Evolutionary conservation across 2,797 vertebrate genomes (phyloP), one percentile per base, ranked within the genome.

Genomic region (Florisuga fusca): DNA sequence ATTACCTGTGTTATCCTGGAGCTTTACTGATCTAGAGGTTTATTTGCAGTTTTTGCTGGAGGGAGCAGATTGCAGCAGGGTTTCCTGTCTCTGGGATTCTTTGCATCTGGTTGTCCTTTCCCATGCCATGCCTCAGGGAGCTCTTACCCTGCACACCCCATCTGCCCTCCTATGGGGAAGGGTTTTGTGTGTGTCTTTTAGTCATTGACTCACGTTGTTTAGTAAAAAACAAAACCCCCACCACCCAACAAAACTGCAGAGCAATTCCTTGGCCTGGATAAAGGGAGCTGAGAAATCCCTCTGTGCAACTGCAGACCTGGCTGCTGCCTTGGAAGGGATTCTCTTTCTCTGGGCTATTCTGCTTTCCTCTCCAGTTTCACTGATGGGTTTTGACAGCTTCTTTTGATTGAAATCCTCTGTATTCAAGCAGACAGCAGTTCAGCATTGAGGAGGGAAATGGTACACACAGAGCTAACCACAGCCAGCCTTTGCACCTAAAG

Each of bases 341-440:
- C 66, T 90, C 58, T 51, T 93, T 91, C 69, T 86, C 94, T 33
- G 21, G 62, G 46, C 87, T 38, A 69, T 88, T 90, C 89, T 94
- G 4, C 57, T 95, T 93, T 95, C 94, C 91, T 88, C 66, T 62
- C 71, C 66, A 0, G 41, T 69, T 86, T 78, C 27, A 90, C 58
- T 59, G 81, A 64, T 31, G 69, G 9, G 58, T 83, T 80, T 87
- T 55, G 91, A 57, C 46, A 72, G n/a, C n/a, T 34, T 88, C 48
- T 38, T 80, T 74, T 69, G 46, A 25, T 66, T 91, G 78, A 93
- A 69, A 62, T 78, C 46, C 64, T 57, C 7, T 76, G 61, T 93
- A 74, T 77, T 75, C 21, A 10, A 26, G 31, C 46, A 84, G 79
- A 21, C 48, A 51, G 9, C 22, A 27, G 41, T 26, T 64, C 34